Conservation (phyloP, 2,113 vertebrate species). For the Kryptolebias marmoratus region DNA sequence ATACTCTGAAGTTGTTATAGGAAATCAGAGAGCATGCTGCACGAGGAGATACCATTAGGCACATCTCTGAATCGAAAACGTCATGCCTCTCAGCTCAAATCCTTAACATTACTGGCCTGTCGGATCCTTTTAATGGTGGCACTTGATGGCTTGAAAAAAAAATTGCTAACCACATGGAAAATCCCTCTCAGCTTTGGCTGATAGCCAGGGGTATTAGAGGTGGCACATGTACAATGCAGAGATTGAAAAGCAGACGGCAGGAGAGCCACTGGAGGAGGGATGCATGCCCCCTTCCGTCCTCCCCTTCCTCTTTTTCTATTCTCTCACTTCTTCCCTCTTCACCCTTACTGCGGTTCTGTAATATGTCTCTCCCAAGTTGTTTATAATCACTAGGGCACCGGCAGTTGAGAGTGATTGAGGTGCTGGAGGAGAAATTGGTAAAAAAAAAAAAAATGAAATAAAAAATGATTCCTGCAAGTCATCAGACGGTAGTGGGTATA, state of each 20-base stretch:
- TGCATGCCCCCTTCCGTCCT: conserved; percentile 21
- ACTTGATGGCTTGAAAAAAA: conserved; percentile 64
- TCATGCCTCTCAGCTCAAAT: conserved; percentile 71
- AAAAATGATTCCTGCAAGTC: conserved; percentile 60
- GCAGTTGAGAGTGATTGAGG: conserved; percentile 44
- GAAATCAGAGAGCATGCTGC: conserved; percentile 50
- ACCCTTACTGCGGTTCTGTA: conserved; percentile 24
- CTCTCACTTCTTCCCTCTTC: conserved; percentile 22
- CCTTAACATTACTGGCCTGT: conserved; percentile 60
- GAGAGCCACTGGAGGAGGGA: conserved; percentile 35
- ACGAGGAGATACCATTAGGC: conserved; percentile 61
- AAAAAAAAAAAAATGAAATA: conserved; percentile 39
- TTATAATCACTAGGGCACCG: conserved; percentile 52
- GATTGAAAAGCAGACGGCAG: conserved; percentile 54
- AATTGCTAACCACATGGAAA: conserved; percentile 70
- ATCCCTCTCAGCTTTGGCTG: conserved; percentile 46
- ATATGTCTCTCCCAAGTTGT: conserved; percentile 51
- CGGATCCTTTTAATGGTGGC: conserved; percentile 60
- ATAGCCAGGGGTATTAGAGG: conserved; percentile 57
- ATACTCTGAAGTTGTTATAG: conserved; percentile 26
- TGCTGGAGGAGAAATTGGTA: conserved; percentile 36
- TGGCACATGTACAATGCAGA: conserved; percentile 52
- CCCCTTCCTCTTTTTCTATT: conserved; percentile 32
- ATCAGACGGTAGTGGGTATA: conserved; percentile 55
- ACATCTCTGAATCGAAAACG: conserved; percentile 54